Base-by-base conservation (phyloP, 92 coral and sea anemone species). In the Paragorgia papillata region DNA sequence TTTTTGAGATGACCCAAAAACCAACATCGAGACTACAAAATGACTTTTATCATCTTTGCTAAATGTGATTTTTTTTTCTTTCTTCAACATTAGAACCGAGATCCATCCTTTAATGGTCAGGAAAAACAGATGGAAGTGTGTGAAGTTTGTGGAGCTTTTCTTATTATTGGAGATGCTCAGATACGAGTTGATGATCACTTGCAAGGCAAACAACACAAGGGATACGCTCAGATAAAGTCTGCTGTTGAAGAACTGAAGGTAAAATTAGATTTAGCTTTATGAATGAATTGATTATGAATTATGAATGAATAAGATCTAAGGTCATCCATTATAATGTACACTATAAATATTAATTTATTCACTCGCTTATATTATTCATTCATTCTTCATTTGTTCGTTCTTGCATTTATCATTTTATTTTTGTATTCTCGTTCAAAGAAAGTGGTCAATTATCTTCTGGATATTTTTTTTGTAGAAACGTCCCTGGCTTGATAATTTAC, bases 51-150 rank as follows among this genome's bases (percentile, higher is more conserved):
- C 15, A 15, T 6, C 53, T 37, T 4, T 37, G 43, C 6, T 37
- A 46, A 12, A n/a, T n/a, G n/a, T n/a, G n/a, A n/a, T 27, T 62
- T 3, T 62, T 28, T 62, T 1, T 34, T 62, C 17, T 13, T 3
- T 71, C 39, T 8, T 30, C 17, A 31, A 15, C 53, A 27, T 0
- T 40, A 71, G 78, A 58, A 29, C 33, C 57, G 39, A n/a, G 78
- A 71, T 26, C 64, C 78, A 54, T 53, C 26, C 20, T 71, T 71
- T 34, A 71, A 71, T 41, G 91, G 97, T 26, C 97, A 93, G 60
- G 97, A 93, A 83, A 93, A 93, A 69, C 97, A 88, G 85, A 93
- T 93, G 97, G 97, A 93, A 65, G 97, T 93, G 2, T 93, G 97
- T 62, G 97, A 91, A 57, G 97, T 93, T 43, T 93, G 97, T 88